Evolutionary conservation across 2,797 vertebrate species (phyloP).

Genomic region (Pantherophis alleghaniensis): DNA sequence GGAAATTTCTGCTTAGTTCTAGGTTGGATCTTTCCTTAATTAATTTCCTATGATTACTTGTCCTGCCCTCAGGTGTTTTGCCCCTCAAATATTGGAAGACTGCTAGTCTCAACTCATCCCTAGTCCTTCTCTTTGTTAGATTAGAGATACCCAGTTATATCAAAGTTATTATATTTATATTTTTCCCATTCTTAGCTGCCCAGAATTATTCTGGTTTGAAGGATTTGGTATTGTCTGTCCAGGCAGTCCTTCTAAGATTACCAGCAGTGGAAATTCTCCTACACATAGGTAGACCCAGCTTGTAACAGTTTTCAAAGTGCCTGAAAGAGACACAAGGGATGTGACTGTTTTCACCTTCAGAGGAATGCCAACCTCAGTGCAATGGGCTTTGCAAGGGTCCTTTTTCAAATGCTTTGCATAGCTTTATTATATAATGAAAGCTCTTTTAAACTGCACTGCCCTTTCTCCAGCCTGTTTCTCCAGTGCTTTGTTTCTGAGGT

Average conservation of each 20-base stretch:
- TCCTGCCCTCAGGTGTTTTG: not conserved
- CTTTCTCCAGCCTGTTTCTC: not conserved
- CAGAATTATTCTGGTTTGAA: not conserved
- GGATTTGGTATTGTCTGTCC: not conserved
- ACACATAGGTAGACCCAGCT: not conserved
- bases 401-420: not conserved
- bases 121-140: not conserved
- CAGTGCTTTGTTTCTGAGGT: not conserved
- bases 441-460: not conserved
- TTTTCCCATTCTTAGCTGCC: not conserved
- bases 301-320: not conserved
- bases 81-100: not conserved
- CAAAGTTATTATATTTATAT: not conserved
- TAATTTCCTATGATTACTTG: not conserved
- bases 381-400: not conserved
- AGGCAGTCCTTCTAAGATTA: not conserved
- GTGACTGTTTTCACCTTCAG: not conserved
- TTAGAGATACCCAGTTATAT: not conserved
- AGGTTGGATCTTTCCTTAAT: not conserved
- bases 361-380: not conserved
- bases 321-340: not conserved
- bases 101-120: not conserved
- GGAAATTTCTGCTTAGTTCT: not conserved
- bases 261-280: not conserved
- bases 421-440: not conserved